phyloP scores from a whole-genome alignment of 1,140 invertebrate genomes.

The Neodiprion lecontei region DNA sequence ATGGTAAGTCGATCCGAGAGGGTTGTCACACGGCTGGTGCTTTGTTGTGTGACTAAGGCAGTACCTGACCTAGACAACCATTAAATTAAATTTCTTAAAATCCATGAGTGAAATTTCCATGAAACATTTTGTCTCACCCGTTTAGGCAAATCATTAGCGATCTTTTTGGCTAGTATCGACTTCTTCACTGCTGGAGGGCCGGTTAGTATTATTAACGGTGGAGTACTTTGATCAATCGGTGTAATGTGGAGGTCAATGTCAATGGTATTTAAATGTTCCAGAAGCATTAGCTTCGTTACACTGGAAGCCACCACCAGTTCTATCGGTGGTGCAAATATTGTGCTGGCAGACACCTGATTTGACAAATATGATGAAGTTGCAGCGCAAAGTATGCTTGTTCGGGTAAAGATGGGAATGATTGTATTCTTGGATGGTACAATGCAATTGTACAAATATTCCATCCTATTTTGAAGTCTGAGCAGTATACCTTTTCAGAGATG shows the following conservation, averaged over 20 bases:
- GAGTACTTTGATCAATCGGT: slow-evolving; percentile 40
- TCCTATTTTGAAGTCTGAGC: background rate
- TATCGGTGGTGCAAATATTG: slow-evolving; percentile 37
- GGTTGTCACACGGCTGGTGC: slow-evolving; percentile 19
- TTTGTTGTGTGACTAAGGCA: slow-evolving; percentile 45
- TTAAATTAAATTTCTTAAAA: background rate
- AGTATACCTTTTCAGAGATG: slow-evolving; percentile 39
- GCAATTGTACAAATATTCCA: too few relatives aligned
- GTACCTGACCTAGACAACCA: slow-evolving; percentile 35
- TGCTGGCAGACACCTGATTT: slow-evolving; percentile 36
- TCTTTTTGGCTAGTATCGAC: slow-evolving; percentile 14
- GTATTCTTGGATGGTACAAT: too few relatives aligned
- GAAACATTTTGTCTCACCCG: background rate
- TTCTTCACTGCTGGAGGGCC: slow-evolving; percentile 44
- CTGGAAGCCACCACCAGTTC: slow-evolving; percentile 36
- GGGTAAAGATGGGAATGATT: too few relatives aligned
- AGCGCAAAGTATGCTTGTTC: background rate
- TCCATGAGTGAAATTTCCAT: background rate
- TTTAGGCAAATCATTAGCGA: slow-evolving; percentile 8
- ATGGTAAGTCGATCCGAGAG: slow-evolving; percentile 32
- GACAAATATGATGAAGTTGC: slow-evolving; percentile 9
- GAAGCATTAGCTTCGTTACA: slow-evolving; percentile 41
- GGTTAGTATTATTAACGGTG: slow-evolving; percentile 41
- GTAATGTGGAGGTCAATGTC: slow-evolving; percentile 37
- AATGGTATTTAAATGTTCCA: slow-evolving; percentile 42